phyloP scores from a whole-genome alignment of 2,888 invertebrate genomes.

The Dryobotodes eremita region DNA sequence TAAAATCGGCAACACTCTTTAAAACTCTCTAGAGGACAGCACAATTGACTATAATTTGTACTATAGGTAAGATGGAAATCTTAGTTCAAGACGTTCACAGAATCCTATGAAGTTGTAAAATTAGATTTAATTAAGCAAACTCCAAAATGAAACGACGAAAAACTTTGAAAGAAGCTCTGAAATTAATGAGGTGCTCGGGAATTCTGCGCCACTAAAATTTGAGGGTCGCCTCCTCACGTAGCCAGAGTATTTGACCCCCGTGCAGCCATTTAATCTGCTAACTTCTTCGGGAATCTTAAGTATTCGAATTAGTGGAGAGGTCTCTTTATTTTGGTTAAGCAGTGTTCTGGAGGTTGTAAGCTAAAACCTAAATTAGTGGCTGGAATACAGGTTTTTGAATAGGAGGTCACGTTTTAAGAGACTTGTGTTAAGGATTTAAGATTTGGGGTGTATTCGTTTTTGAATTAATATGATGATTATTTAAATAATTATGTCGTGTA shows the following conservation, averaged over 20 bases:
- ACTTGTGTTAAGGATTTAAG: conserved; percentile 1
- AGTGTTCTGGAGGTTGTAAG: conserved; percentile 60
- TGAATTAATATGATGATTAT: background rate
- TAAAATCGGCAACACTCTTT: background rate
- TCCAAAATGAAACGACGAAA: conserved; percentile 65
- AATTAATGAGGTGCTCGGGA: conserved; percentile 78
- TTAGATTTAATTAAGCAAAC: conserved; percentile 75
- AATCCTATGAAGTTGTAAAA: conserved; percentile 58
- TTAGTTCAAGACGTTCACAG: conserved; percentile 10
- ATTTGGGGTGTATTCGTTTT: background rate
- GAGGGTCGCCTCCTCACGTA: conserved; percentile 60
- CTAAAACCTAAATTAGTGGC: conserved; percentile 72
- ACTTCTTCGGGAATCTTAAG: conserved; percentile 42
- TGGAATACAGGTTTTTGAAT: conserved; percentile 52
- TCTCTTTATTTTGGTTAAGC: conserved; percentile 46
- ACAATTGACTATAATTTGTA: background rate
- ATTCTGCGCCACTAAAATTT: conserved; percentile 72
- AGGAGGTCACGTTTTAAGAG: conserved; percentile 37
- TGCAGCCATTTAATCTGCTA: conserved; percentile 47
- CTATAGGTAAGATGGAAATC: background rate
- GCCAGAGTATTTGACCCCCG: conserved; percentile 53
- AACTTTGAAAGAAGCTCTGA: conserved; percentile 75
- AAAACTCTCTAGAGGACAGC: background rate
- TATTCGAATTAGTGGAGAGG: conserved; percentile 48
- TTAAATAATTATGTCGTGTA: background rate